A percentile compares a stretch with the other conserved stretches of the same genome.
Conservation (phyloP, 2,113 vertebrate genomes). For the Cryptotis parvus region DNA sequence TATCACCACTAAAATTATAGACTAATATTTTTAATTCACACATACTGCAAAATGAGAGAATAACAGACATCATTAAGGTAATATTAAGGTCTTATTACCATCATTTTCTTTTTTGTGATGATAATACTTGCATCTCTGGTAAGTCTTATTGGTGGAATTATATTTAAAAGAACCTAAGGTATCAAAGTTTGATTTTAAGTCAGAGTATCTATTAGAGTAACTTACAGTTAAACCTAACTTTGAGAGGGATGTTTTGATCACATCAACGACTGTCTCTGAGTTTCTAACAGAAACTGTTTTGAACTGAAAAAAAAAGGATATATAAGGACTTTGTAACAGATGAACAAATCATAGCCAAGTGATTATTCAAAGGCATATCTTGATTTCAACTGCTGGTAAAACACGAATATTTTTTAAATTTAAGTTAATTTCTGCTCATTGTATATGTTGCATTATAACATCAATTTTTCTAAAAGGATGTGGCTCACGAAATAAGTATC, state of each 20-base stretch:
- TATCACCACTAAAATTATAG: background rate
- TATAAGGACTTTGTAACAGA: constrained; percentile 64
- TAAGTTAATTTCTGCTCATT: constrained; percentile 9
- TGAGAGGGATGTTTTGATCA: constrained; percentile 82
- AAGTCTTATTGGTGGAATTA: background rate
- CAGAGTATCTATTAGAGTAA: constrained; percentile 57
- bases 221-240: too few relatives aligned
- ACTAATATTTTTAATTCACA: background rate
- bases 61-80: background rate
- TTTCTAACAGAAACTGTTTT: constrained; percentile 94
- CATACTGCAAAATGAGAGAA: constrained; percentile 22
- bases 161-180: background rate
- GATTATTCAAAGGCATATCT: constrained; percentile 7
- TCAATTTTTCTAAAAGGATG: constrained; percentile 14
- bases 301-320: constrained; percentile 87
- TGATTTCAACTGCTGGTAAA: constrained; percentile 27
- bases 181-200: constrained; percentile 44
- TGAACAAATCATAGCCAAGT: constrained; percentile 52
- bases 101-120: background rate
- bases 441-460: background rate
- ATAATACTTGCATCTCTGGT: background rate
- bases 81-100: background rate
- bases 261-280: constrained; percentile 92
- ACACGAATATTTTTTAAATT: background rate
- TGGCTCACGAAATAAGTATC: background rate